Evolutionary conservation across 2,888 invertebrate genomes (phyloP), one percentile per base, ranked within the genome.

Genomic region (Scaptodrosophila latifasciaeformis): DNA sequence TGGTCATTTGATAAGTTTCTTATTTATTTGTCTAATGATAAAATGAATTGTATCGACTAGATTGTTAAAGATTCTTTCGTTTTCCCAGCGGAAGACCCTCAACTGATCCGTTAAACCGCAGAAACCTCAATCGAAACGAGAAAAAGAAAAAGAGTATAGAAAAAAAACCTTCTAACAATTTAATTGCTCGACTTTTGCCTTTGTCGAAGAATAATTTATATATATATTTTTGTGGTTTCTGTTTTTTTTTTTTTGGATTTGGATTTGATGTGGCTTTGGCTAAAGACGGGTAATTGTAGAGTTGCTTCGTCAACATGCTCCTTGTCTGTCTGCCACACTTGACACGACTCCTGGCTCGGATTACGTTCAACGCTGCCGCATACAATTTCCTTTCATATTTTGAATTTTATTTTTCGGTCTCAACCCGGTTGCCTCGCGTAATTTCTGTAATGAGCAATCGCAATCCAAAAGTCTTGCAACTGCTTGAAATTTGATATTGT

Each of bases 311-410:
- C 21, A 24, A 17, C 40, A 27, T 40, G 15, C 40, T 24, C 56
- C 71, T 67, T 57, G 71, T 63, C 62, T 59, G 24, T 24, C 37
- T 13, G 40, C n/a, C 55, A 67, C 68, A 74, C 71, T 75, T 75
- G 74, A 74, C 75, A 75, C 78, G 71, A 71, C 69, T 69, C 54
- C 58, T 59, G 75, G 65, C 59, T 75, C 75, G 63, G 46, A 71
- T 75, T 78, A 71, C 74, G 60, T 56, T 4, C 21, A 51, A 48
- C 54, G 63, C 53, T 21, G 37, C 17, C 49, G 61, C 55, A 5
- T 34, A 34, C 12, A 49, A 43, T 43, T 49, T 43, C 35, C 49
- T 61, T 69, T 54, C 54, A 47, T 46, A 63, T 59, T 58, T 59
- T 53, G 62, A 55, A 49, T 59, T n/a, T n/a, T n/a, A 34, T 12